These are phyloP conservation scores for Turritopsis dohrnii DNA, from an alignment of 30 jellyfish, hydroid and myxozoan species.

Conservation along the genomic window DNA sequence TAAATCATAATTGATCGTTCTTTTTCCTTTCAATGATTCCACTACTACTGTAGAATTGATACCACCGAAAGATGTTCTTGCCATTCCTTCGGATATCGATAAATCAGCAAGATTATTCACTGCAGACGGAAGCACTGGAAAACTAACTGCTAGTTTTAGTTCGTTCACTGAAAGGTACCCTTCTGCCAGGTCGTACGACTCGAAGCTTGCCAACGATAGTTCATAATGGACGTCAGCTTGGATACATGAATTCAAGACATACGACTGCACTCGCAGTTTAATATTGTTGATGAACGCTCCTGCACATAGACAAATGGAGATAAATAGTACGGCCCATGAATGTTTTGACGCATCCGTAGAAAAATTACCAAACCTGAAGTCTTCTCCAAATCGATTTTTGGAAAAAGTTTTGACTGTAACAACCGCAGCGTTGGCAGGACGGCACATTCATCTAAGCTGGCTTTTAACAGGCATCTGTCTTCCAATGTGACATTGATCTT, in stretches of 20 bases:
- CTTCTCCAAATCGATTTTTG: background rate
- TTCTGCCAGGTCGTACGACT: slow-evolving; percentile 7
- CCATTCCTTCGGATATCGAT: background rate
- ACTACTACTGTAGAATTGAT: background rate
- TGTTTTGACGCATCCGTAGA: background rate
- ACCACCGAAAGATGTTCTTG: slow-evolving; percentile 5
- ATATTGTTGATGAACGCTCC: slow-evolving; percentile 10
- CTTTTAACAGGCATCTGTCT: background rate
- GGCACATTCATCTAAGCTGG: background rate
- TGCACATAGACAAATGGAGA: background rate
- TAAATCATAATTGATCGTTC: background rate
- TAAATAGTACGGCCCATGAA: background rate
- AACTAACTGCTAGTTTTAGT: background rate
- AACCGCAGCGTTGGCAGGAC: background rate
- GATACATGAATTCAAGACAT: background rate
- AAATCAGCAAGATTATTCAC: slow-evolving; percentile 8
- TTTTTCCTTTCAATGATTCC: slow-evolving; percentile 1
- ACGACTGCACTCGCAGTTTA: background rate
- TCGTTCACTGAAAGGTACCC: slow-evolving; percentile 1
- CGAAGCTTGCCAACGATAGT: slow-evolving; percentile 4
- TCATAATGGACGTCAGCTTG: background rate
- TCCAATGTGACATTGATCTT: background rate
- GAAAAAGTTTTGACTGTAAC: background rate
- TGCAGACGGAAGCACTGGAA: background rate
- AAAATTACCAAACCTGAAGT: slow-evolving; percentile 16